phyloP scores from a whole-genome alignment of 2,113 vertebrate genomes.

The Felis chaus region DNA sequence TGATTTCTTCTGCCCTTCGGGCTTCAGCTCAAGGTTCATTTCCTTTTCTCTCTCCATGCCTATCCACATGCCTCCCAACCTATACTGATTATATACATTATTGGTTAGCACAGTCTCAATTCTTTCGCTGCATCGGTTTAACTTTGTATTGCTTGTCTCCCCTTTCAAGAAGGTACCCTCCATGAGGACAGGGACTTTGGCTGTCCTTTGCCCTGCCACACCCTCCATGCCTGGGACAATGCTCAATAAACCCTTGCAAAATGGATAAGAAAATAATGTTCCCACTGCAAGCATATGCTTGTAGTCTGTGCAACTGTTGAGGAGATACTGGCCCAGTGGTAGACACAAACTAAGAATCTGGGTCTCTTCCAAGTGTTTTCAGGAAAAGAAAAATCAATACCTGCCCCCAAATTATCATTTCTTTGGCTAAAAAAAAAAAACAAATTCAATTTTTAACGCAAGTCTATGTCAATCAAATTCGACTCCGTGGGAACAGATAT shows the following conservation, averaged over 20 bases:
- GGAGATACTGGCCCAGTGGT: slow-evolving; percentile 32
- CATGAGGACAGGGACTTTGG: not conserved
- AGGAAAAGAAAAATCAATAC: slow-evolving; percentile 65
- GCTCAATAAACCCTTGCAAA: slow-evolving; percentile 42
- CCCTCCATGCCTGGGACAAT: not conserved
- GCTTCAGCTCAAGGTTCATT: not conserved
- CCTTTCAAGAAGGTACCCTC: not conserved
- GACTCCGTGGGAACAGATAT: slow-evolving; percentile 19
- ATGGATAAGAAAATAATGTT: slow-evolving; percentile 5
- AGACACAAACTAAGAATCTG: slow-evolving; percentile 34
- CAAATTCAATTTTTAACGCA: not conserved
- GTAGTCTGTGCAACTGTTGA: slow-evolving; percentile 37
- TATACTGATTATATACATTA: not conserved
- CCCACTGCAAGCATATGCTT: slow-evolving; percentile 43
- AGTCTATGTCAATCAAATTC: slow-evolving; percentile 44
- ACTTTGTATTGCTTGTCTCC: not conserved
- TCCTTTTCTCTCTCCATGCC: fast-evolving
- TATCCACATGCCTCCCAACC: not conserved
- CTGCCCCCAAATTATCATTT: slow-evolving; percentile 9
- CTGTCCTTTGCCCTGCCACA: not conserved
- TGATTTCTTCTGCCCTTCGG: not conserved
- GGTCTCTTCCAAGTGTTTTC: slow-evolving; percentile 59
- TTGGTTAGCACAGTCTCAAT: not conserved
- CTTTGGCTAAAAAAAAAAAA: not conserved
- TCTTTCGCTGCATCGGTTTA: not conserved